Conservation (phyloP, 1,140 invertebrate genomes). For the Oryctes rhinoceros region DNA sequence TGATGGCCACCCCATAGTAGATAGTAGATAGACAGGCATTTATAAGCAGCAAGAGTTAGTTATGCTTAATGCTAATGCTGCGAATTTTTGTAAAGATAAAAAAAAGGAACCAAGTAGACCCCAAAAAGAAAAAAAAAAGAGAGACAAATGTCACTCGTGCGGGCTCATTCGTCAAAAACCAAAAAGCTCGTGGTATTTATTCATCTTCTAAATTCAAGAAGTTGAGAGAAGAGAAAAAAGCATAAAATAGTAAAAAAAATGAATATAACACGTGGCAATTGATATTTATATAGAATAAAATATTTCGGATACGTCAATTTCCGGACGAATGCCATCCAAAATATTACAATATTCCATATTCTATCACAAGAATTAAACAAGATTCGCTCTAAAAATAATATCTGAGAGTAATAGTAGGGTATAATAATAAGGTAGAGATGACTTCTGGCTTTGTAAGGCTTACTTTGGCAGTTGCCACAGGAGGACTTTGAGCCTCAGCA, state of each 20-base stretch:
- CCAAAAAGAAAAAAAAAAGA: too few species aligned
- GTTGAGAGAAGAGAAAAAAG: constrained; percentile 9
- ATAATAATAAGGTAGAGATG: neutral
- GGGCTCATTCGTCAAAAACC: neutral
- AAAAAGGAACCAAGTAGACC: neutral
- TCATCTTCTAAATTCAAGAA: neutral
- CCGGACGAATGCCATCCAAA: too few species aligned
- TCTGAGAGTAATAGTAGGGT: too few species aligned
- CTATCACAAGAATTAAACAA: constrained; percentile 16
- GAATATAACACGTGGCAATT: too few species aligned
- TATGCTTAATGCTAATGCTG: constrained; percentile 49
- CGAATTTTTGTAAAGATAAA: constrained; percentile 34
- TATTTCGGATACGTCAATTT: too few species aligned
- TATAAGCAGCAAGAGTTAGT: constrained; percentile 57
- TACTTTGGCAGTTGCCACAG: constrained; percentile 54
- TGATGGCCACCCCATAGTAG: constrained; percentile 52
- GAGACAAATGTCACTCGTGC: neutral
- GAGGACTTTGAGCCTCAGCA: constrained; percentile 48
- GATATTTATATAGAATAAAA: too few species aligned
- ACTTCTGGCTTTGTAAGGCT: constrained; percentile 41
- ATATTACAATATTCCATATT: too few species aligned
- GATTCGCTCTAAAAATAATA: neutral
- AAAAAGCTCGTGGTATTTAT: constrained; percentile 42
- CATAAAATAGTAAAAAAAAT: neutral
- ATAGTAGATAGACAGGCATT: constrained; percentile 54